A percentile compares a stretch with the other conserved stretches of the same genome.
Conservation (phyloP, 2,797 vertebrate genomes). For the Perodicticus potto region DNA sequence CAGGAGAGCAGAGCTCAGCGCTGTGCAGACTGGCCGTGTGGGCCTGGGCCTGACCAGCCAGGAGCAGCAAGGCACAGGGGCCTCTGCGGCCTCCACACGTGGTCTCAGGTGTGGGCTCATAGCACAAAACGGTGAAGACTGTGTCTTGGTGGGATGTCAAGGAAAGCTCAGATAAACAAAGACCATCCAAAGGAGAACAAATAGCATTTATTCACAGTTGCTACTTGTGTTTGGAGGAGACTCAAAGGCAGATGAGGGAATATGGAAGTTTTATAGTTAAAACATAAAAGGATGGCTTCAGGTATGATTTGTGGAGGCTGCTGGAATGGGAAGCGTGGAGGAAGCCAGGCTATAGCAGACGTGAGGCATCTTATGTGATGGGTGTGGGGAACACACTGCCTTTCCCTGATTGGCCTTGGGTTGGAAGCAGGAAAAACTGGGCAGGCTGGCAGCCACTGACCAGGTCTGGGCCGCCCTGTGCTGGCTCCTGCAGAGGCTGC, state of each 20-base stretch:
- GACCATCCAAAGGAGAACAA: background rate
- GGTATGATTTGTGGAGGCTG: background rate
- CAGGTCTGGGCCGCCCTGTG: background rate
- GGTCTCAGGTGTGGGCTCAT: background rate
- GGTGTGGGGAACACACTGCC: background rate
- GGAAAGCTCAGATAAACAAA: background rate
- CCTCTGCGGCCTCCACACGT: background rate
- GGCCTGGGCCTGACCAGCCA: background rate
- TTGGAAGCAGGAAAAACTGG: background rate
- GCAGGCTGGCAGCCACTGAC: background rate
- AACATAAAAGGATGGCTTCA: background rate
- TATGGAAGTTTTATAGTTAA: background rate
- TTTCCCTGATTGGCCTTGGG: background rate
- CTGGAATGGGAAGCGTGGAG: background rate
- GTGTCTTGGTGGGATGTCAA: background rate
- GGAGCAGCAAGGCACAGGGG: background rate
- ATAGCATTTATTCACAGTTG: background rate
- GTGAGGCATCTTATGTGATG: background rate
- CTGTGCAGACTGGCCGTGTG: background rate
- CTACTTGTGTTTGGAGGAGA: background rate
- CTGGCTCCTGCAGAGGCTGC: background rate
- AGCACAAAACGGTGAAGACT: background rate
- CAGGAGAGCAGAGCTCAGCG: background rate
- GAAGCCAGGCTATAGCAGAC: background rate
- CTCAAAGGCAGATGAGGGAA: background rate